phyloP scores from a whole-genome alignment of 2,113 vertebrate species.

The Prolemur simus region DNA sequence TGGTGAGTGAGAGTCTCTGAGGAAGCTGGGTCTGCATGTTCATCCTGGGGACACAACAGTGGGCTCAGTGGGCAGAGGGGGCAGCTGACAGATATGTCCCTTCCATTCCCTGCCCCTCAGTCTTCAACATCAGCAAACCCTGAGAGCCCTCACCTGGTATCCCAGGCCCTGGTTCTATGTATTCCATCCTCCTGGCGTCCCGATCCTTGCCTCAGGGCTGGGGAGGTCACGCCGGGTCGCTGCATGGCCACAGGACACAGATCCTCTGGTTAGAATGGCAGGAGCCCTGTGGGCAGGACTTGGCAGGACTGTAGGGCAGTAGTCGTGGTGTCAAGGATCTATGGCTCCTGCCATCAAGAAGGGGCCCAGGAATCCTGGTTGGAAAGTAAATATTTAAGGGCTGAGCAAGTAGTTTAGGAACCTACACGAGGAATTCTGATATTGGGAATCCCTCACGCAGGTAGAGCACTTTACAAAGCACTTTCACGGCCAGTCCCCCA shows the following conservation, averaged over 20 bases:
- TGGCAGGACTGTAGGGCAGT: not conserved
- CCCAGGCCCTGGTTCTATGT: not conserved
- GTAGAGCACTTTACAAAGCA: not conserved
- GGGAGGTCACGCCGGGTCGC: not conserved
- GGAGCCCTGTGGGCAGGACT: not conserved
- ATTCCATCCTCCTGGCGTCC: not conserved
- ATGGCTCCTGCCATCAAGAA: not conserved
- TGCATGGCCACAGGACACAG: not conserved
- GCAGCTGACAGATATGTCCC: not conserved
- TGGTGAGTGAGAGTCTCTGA: constrained; percentile 42
- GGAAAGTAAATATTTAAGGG: not conserved
- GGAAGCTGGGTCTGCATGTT: too few species aligned
- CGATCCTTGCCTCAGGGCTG: not conserved
- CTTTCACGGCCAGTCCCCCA: not conserved
- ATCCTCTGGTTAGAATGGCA: not conserved
- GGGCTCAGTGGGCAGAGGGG: not conserved
- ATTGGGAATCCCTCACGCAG: not conserved
- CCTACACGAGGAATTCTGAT: not conserved
- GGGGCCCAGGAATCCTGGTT: not conserved
- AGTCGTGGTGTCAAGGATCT: not conserved
- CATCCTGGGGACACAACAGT: not conserved
- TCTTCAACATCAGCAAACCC: not conserved
- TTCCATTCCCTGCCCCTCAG: not conserved
- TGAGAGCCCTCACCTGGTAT: not conserved
- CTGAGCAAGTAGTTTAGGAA: not conserved